These are phyloP conservation scores for Nemapogon koenigi DNA, from an alignment of 2,888 invertebrate species.

Conservation along the genomic window DNA sequence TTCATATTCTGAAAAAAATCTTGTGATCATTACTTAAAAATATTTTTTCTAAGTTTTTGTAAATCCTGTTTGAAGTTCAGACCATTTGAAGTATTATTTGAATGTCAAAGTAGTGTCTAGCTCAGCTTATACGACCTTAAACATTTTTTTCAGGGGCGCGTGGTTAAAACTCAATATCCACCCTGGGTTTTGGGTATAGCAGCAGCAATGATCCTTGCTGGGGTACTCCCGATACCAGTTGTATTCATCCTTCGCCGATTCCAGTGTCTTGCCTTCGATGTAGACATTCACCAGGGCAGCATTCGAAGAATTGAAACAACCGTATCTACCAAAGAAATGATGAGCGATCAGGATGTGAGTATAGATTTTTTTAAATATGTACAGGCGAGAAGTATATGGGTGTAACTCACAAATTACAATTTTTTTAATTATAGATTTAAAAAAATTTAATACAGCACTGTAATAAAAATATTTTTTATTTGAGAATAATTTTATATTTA, in stretches of 20 bases:
- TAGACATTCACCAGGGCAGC: constrained; percentile 91
- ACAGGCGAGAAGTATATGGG: no score
- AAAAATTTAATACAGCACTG: no score
- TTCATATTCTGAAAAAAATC: no score
- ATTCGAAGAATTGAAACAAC: constrained; percentile 92
- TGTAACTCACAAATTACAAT: no score
- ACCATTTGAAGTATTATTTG: no score
- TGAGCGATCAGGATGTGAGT: constrained; percentile 91
- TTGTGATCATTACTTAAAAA: no score
- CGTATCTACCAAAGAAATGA: constrained; percentile 94
- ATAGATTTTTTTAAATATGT: neutral
- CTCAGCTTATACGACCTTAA: neutral
- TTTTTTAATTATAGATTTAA: no score
- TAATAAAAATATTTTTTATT: no score
- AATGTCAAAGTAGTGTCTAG: no score
- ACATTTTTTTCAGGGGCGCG: constrained; percentile 81
- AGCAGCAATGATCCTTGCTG: constrained; percentile 76
- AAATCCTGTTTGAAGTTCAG: no score
- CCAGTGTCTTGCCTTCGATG: constrained; percentile 86
- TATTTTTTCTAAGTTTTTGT: no score
- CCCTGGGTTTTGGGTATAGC: constrained; percentile 84
- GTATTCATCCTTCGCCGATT: constrained; percentile 87
- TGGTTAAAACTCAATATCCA: constrained; percentile 74
- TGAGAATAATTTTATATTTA: no score
- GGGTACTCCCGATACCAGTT: constrained; percentile 83